Evolutionary conservation across 2,797 vertebrate species (phyloP), one percentile per base, ranked within the genome.

Genomic region (Triplophysa yarkandensis): DNA sequence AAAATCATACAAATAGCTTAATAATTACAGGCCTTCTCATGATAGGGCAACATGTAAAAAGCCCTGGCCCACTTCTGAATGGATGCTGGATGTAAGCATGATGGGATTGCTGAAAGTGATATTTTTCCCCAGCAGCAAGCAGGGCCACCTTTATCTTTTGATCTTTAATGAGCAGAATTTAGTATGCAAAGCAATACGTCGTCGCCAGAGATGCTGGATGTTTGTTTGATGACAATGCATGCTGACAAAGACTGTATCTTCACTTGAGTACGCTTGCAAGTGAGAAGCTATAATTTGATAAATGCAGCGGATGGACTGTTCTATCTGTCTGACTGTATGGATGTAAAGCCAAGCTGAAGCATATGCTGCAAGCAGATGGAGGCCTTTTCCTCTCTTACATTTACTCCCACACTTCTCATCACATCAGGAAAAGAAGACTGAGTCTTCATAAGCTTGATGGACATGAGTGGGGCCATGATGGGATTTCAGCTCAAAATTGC

Each of bases 21-120:
- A 80, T 80, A 77, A 81, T 80, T 78, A 74, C 68, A 70, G 62
- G 68, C 46, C 50, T 6, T 73, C 76, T 81, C 76, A 80, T 84
- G 83, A 76, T 67, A 36, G 44, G 69, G 55, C 55, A 64, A 65
- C 50, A 66, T 57, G 52, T 55, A 78, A 72, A 64, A 67, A 65
- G 39, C 77, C 61, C 41, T 81, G 83, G 76, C 80, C 80, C 74
- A 77, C 55, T 84, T 83, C 36, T 77, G 39, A 71, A 41, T 48
- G 34, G 11, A 19, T 60, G 39, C 52, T 62, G 68, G 30, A 64
- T 36, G 39, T 48, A 52, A 8, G 67, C 27, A 71, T 57, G 57
- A 66, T 64, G 36, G 23, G 25, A 68, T 57, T 65, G 70, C 75
- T 64, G 57, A 44, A 55, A 77, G 36, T 79, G 46, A 71, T 73